A percentile compares a stretch with the other conserved stretches of the same genome.
Evolutionary conservation across 2,888 invertebrate genomes (phyloP).

Genomic region (Epinotia ramella): DNA sequence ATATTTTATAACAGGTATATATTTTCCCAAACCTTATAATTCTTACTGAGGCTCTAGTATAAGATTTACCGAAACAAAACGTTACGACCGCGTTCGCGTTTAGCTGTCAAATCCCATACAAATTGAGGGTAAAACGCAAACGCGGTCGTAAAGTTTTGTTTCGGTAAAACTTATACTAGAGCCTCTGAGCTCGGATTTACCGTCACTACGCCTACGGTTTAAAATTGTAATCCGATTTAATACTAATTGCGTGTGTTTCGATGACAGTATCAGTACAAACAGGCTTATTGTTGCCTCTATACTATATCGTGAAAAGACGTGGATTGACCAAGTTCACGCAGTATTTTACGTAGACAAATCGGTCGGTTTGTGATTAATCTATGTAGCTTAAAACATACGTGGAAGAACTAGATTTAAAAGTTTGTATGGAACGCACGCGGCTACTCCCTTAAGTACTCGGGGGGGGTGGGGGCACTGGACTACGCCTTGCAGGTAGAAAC

Average conservation of each 20-base stretch:
- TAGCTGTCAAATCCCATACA: no score
- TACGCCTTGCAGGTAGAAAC: conserved; percentile 18
- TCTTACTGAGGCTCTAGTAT: no score
- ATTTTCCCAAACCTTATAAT: no score
- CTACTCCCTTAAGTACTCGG: conserved; percentile 30
- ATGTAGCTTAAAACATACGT: background rate
- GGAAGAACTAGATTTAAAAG: conserved; percentile 5
- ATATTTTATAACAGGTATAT: background rate
- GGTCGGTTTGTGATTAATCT: conserved; percentile 5
- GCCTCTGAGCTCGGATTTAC: no score
- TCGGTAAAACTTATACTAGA: no score
- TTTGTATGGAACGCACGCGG: conserved; percentile 27
- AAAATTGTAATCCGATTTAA: no score
- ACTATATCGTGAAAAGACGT: background rate
- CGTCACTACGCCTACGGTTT: no score
- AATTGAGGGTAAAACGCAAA: no score
- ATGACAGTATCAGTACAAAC: background rate
- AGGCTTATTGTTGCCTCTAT: background rate
- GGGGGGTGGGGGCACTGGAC: background rate
- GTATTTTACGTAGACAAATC: background rate
- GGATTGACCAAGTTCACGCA: background rate
- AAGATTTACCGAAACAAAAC: no score
- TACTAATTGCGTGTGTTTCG: background rate
- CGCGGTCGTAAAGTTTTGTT: no score
- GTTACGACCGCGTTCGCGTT: no score